These are phyloP conservation scores for Chiloscyllium plagiosum DNA, from an alignment of 2,113 vertebrate genomes.

Conservation along the genomic window DNA sequence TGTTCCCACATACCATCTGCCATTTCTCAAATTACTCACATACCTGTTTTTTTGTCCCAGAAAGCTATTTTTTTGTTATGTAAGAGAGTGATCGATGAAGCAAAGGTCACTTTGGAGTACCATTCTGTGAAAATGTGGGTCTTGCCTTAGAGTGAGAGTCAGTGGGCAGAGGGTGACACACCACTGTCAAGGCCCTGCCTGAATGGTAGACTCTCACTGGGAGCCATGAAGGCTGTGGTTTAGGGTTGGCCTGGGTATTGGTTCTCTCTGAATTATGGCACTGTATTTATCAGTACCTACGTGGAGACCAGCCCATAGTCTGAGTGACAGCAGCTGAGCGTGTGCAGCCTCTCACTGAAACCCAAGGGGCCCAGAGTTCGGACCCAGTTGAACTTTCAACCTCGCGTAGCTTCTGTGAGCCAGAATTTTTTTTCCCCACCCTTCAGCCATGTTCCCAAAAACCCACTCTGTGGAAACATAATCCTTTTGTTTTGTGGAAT, in stretches of 20 bases:
- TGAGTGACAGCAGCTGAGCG: not conserved
- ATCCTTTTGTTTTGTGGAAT: conserved; percentile 32
- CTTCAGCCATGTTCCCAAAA: conserved; percentile 26
- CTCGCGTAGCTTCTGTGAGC: not conserved
- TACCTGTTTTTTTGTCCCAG: no score
- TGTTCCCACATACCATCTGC: not conserved
- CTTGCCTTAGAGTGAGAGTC: no score
- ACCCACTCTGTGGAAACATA: conserved; percentile 22
- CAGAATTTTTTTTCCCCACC: not conserved
- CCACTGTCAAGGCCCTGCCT: no score
- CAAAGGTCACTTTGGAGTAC: not conserved
- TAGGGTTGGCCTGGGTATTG: not conserved
- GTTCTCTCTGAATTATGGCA: not conserved
- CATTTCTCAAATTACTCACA: not conserved
- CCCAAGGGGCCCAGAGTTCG: not conserved
- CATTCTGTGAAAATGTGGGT: no score
- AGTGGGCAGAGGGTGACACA: no score
- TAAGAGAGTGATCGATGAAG: not conserved
- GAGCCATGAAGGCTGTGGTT: not conserved
- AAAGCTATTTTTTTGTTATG: not conserved
- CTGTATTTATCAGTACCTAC: not conserved
- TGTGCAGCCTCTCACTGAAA: not conserved
- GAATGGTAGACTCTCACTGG: not conserved
- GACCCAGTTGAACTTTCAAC: conserved; percentile 7
- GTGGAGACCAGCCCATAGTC: not conserved